phyloP scores from a whole-genome alignment of 2,888 invertebrate genomes.

The Ophion ellenae region DNA sequence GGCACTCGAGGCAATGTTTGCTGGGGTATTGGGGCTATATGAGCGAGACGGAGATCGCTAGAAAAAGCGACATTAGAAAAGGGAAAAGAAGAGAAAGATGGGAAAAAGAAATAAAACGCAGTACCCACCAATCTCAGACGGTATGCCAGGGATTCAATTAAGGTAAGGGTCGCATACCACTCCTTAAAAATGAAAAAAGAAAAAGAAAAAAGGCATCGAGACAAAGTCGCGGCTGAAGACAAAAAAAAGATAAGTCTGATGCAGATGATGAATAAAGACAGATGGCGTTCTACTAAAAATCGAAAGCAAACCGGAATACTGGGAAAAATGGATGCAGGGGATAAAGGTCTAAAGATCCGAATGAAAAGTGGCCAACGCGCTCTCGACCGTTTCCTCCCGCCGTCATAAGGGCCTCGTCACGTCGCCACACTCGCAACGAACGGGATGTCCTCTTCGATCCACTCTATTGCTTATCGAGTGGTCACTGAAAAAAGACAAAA shows the following conservation, averaged over 20 bases:
- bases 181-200: not conserved
- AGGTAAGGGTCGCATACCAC: slow-evolving; percentile 59
- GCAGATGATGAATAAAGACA: not conserved
- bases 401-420: slow-evolving; percentile 83
- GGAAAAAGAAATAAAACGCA: slow-evolving; percentile 10
- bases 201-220: slow-evolving; percentile 12
- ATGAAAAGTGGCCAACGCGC: slow-evolving; percentile 81
- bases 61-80: slow-evolving; percentile 12
- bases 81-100: slow-evolving; percentile 4
- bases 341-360: slow-evolving; percentile 77
- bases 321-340: slow-evolving; percentile 45
- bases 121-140: slow-evolving; percentile 52
- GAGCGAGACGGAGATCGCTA: slow-evolving; percentile 17
- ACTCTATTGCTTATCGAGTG: slow-evolving; percentile 90
- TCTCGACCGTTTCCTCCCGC: slow-evolving; percentile 82
- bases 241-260: not conserved
- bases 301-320: slow-evolving; percentile 29
- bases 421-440: slow-evolving; percentile 80
- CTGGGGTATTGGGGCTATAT: slow-evolving; percentile 5
- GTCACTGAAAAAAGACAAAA: slow-evolving; percentile 85
- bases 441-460: slow-evolving; percentile 83
- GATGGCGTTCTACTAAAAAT: not conserved
- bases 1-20: slow-evolving; percentile 57
- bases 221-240: slow-evolving; percentile 1
- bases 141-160: slow-evolving; percentile 65